Evolutionary conservation across 2,113 vertebrate species (phyloP).

Genomic region (Phalacrocorax carbo): DNA sequence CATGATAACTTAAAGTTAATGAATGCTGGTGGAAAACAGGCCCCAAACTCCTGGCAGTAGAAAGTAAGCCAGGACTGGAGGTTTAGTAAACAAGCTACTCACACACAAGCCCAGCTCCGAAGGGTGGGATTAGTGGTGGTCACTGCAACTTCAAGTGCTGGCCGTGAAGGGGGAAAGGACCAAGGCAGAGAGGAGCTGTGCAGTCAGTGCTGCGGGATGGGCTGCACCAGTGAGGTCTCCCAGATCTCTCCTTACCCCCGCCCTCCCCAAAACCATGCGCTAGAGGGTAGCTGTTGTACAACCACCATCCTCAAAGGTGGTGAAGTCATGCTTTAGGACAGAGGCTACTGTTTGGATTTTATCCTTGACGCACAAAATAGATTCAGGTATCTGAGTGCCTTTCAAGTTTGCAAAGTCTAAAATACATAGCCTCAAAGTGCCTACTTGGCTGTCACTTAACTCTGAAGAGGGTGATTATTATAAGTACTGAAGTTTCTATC

Average conservation of each 20-base stretch:
- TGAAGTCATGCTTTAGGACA: neutral
- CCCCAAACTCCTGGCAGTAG: slow-evolving; percentile 22
- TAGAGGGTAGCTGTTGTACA: neutral
- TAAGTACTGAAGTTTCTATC: neutral
- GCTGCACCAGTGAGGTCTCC: neutral
- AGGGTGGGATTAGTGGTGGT: neutral
- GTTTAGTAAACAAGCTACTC: slow-evolving; percentile 42
- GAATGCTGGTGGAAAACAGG: slow-evolving; percentile 51
- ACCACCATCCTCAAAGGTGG: neutral
- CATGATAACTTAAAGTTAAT: slow-evolving; percentile 38
- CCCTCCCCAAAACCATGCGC: accelerated
- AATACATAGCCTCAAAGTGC: neutral
- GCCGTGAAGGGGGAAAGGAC: neutral
- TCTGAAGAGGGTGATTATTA: neutral
- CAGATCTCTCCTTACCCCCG: neutral
- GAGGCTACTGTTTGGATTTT: neutral
- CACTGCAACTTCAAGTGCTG: neutral
- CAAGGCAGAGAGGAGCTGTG: neutral
- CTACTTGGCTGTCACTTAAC: neutral
- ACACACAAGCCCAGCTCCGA: neutral
- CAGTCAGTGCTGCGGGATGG: neutral
- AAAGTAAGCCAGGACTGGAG: neutral
- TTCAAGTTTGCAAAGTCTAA: neutral
- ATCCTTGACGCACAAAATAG: neutral
- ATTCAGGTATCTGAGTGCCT: neutral